Base-by-base conservation (phyloP, 2,113 vertebrate species). In the Miniopterus natalensis region DNA sequence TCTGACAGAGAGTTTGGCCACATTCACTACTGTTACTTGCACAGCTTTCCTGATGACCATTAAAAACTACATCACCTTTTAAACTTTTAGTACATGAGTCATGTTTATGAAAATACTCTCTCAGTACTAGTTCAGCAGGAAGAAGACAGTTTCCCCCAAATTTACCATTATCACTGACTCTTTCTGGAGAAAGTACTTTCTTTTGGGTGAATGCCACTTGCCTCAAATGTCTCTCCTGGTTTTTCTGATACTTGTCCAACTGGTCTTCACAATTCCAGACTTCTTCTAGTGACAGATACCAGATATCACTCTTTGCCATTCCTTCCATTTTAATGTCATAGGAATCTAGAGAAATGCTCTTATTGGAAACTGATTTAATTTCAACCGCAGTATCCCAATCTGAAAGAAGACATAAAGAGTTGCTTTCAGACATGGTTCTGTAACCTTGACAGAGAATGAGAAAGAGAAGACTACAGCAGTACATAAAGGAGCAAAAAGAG, bases 221-320 rank as follows among this genome's bases (percentile, higher is more conserved):
- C 73, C 95, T 96, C 84, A 95, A 84, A 90, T 88, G 94, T 88
- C 81, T 92, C 66, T 95, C 90, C n/a, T 75, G 94, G 40, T 85
- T 94, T 75, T 92, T 94, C 29, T 88, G 80, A 79, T 90, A 86
- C 40, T 59, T 96, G 23, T 79, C 29, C n/a, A 96, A 53, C 23
- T 63, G 70, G 18, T 92, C 85, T 80, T 86, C 84, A 92, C 71
- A 79, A 45, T 85, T 95, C 94, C 97, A 96, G 65, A 95, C 42
- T 57, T 97, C 94, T 90, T 96, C 94, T 87, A 96, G 40, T 61
- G 96, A 97, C 53, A 96, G 92, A 90, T 92, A 92, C 95, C 96
- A 96, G 42, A 94, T 75, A 65, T 94, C 59, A 71, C 42, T 57
- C 53, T 49, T 92, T 73, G 80, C 23, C 18, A 71, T 55, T 90